Evolutionary conservation across 2,113 vertebrate genomes (phyloP), one percentile per base, ranked within the genome.

Genomic region (Trematomus loennbergii): DNA sequence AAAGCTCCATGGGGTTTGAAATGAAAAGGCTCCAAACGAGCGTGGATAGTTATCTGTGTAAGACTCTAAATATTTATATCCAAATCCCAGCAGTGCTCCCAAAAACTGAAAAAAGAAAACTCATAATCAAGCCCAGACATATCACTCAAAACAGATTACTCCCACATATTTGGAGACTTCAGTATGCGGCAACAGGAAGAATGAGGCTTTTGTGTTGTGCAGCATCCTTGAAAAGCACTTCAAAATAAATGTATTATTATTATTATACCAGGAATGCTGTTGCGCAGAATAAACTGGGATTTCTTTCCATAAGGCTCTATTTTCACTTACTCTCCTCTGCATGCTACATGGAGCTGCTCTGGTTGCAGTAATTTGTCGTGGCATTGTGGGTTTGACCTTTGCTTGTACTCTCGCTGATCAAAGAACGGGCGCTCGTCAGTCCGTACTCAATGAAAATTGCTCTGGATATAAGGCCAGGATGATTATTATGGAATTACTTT

Each of bases 71-170:
- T 86, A 91, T 92, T 89, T 81, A 87, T 81, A 88, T 74, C 79
- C 64, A 81, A 88, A 82, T 85, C 84, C 83, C 92, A 84, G 83
- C 82, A 80, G 85, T 68, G 70, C 75, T 64, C 72, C 36, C 77
- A 65, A 81, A 82, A 87, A 64, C 50, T 18, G 78, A 86, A 87
- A 88, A 76, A 87, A 74, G 0, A 79, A 81, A 85, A 79, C 68
- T 87, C 81, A 60, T 81, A 83, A 92, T 89, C 81, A 84, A 87
- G 78, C 62, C 25, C 22, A 85, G 82, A 89, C 85, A 6, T 48
- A 84, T 91, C 88, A 81, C 73, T 92, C 81, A 79, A 87, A 92
- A 84, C 78, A 86, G 82, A 93, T 89, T 75, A 88, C 82, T 71
- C 82, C 79, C 66, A 82, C 84, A 63, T 84, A 55, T 85, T 79